A percentile compares a stretch with the other conserved stretches of the same genome.
phyloP scores from a whole-genome alignment of 1,140 invertebrate species.

The Platorchestia sp. region DNA sequence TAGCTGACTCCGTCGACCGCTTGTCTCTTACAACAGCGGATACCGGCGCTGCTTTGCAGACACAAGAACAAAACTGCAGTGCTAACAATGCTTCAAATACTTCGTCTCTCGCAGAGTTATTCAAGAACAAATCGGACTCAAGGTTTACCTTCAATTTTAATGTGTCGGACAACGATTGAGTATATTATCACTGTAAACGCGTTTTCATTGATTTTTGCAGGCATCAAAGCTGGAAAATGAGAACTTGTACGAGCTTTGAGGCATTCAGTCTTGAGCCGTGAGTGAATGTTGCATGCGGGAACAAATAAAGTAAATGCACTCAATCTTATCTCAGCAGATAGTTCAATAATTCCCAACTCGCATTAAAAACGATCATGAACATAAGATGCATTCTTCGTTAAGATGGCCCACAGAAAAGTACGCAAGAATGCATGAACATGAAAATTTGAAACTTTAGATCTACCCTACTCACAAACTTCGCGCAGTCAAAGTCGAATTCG shows the following conservation, averaged over 20 bases:
- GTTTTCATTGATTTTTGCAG: not conserved
- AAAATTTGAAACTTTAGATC: too few species aligned
- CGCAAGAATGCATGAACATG: too few species aligned
- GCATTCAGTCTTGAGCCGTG: not conserved
- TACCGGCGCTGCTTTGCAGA: not conserved
- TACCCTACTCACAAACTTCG: too few species aligned
- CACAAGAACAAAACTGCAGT: not conserved
- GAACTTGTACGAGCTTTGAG: not conserved
- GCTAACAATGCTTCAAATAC: not conserved
- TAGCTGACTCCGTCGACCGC: not conserved
- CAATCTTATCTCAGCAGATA: not conserved
- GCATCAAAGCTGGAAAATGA: not conserved
- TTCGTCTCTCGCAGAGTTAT: not conserved
- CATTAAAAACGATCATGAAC: too few species aligned
- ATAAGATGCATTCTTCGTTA: too few species aligned
- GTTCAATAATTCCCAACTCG: not conserved
- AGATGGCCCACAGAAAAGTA: too few species aligned
- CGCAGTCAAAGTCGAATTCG: too few species aligned
- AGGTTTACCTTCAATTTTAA: not conserved
- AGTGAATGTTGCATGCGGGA: not conserved
- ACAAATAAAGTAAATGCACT: not conserved
- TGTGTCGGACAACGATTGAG: not conserved
- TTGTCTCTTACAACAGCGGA: not conserved
- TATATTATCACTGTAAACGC: not conserved
- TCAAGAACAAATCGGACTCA: not conserved